Conservation (phyloP, 2,113 vertebrate species). For the Gavialis gangeticus region DNA sequence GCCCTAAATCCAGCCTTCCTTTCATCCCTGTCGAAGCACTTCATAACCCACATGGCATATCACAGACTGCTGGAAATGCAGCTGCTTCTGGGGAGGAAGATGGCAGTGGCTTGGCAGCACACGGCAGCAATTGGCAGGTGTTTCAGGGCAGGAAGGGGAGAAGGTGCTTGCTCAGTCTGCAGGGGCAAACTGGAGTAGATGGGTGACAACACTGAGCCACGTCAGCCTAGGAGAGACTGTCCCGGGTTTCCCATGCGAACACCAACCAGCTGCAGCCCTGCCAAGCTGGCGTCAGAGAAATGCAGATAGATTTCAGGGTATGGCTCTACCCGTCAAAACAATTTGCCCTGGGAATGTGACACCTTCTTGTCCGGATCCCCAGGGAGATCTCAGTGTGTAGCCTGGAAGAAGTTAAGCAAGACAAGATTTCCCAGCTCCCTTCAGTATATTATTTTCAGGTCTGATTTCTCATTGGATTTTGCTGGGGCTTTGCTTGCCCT, state of each 20-base stretch:
- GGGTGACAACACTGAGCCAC: too few relatives aligned
- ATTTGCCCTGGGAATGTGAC: too few relatives aligned
- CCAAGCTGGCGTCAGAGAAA: too few relatives aligned
- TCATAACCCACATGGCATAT: not conserved
- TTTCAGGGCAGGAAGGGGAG: not conserved
- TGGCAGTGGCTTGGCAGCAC: not conserved
- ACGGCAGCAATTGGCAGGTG: not conserved
- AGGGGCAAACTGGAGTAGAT: too few relatives aligned
- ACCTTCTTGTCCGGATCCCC: not conserved
- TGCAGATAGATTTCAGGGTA: rapidly evolving
- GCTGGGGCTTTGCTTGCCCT: not conserved
- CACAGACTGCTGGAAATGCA: not conserved
- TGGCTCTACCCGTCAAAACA: too few relatives aligned
- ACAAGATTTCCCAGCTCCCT: not conserved
- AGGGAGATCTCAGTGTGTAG: not conserved
- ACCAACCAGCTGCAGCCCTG: too few relatives aligned
- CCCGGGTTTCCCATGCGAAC: too few relatives aligned
- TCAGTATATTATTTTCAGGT: not conserved
- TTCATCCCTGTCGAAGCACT: not conserved
- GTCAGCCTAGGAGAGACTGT: too few relatives aligned
- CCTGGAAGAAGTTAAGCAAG: not conserved
- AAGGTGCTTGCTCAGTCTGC: not conserved
- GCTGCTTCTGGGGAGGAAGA: not conserved
- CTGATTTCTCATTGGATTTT: not conserved
- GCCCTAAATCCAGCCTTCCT: not conserved